These are phyloP conservation scores for Lepidiolamprologus cunningtoni DNA, from an alignment of 2,113 vertebrate genomes.

Conservation along the genomic window DNA sequence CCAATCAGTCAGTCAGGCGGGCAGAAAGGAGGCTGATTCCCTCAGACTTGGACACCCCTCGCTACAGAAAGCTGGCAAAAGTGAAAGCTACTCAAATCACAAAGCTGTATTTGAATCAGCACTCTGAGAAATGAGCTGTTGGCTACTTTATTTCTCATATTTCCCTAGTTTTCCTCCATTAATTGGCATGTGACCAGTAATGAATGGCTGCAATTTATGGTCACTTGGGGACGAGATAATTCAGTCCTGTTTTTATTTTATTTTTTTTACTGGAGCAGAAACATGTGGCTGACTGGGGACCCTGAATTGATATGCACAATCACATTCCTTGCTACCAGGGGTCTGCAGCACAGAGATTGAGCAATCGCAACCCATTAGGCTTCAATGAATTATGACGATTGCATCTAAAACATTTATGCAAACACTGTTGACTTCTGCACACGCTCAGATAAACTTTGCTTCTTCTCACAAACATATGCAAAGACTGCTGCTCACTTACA, in stretches of 20 bases:
- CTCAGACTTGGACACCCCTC: neutral
- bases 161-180: slow-evolving; percentile 30
- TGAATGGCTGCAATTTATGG: slow-evolving; percentile 23
- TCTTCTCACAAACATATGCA: neutral
- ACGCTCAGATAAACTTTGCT: neutral
- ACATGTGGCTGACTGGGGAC: neutral
- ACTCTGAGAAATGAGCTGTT: neutral
- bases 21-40: neutral
- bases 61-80: slow-evolving; percentile 18
- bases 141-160: slow-evolving; percentile 6
- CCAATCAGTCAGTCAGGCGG: slow-evolving; percentile 14
- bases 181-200: slow-evolving; percentile 40
- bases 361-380: slow-evolving; percentile 56
- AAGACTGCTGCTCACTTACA: neutral
- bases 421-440: slow-evolving; percentile 40
- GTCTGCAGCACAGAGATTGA: slow-evolving; percentile 45
- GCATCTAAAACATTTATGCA: slow-evolving; percentile 59
- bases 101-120: slow-evolving; percentile 6
- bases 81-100: slow-evolving; percentile 3
- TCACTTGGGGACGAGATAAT: slow-evolving; percentile 27
- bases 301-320: slow-evolving; percentile 58
- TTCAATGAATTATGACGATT: slow-evolving; percentile 55
- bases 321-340: slow-evolving; percentile 42
- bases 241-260: neutral
- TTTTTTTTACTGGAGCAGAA: slow-evolving; percentile 11